phyloP scores from a whole-genome alignment of 2,888 invertebrate genomes.

The Glaucopsyche alexis region DNA sequence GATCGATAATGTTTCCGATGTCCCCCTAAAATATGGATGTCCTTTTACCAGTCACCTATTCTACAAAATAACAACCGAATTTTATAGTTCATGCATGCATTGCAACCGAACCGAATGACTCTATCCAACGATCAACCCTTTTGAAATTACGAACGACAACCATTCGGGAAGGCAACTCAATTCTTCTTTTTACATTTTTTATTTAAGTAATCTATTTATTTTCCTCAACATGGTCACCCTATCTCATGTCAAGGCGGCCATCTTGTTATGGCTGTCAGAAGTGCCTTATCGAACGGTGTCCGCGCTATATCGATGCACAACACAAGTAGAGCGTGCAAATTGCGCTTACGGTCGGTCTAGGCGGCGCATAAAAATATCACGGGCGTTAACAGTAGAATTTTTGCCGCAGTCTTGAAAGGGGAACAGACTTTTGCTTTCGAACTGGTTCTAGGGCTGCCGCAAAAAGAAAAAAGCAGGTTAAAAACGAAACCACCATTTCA shows the following conservation, averaged over 20 bases:
- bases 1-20: not conserved
- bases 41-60: constrained; percentile 14
- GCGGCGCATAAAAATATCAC: constrained; percentile 89
- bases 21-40: constrained; percentile 9
- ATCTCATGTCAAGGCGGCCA: not conserved
- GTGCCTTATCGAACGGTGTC: constrained; percentile 50
- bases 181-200: not conserved
- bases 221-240: not conserved
- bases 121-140: constrained; percentile 78
- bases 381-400: constrained; percentile 86
- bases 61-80: constrained; percentile 23
- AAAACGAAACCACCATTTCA: constrained; percentile 66
- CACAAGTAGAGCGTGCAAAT: constrained; percentile 65
- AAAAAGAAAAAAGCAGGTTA: constrained; percentile 69
- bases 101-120: constrained; percentile 63
- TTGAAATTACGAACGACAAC: constrained; percentile 71
- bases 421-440: constrained; percentile 85
- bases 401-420: constrained; percentile 88
- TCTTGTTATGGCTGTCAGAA: constrained; percentile 30
- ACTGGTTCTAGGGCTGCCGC: constrained; percentile 79
- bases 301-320: constrained; percentile 51
- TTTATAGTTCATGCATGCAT: constrained; percentile 54
- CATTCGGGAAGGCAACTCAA: constrained; percentile 55
- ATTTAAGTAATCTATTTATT: not conserved
- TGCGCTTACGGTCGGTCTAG: constrained; percentile 73